Conservation (phyloP, 1,140 invertebrate genomes). For the Aphelinus certus region DNA sequence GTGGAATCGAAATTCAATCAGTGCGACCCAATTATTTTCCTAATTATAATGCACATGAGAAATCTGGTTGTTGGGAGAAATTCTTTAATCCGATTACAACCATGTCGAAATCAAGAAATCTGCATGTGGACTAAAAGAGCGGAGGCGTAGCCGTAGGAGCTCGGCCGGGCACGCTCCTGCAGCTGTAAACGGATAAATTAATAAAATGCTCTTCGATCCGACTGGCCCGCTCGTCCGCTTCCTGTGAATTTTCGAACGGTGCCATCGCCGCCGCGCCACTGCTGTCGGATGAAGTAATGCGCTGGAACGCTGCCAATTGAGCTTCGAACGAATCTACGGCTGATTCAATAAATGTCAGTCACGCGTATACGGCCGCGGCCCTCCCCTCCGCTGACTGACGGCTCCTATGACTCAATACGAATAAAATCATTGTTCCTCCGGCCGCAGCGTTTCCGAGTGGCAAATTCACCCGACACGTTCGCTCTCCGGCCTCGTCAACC, state of each 20-base stretch:
- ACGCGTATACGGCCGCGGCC: background rate
- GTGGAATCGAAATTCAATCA: too few species aligned
- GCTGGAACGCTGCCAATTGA: constrained; percentile 49
- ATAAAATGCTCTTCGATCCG: constrained; percentile 11
- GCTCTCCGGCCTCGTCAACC: too few species aligned
- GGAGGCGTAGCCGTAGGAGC: background rate
- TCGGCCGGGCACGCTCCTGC: background rate
- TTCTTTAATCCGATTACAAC: too few species aligned
- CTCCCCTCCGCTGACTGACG: constrained; percentile 39
- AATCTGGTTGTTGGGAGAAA: too few species aligned
- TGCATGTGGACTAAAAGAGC: too few species aligned
- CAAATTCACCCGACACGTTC: background rate
- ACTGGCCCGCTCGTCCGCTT: background rate
- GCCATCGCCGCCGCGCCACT: too few species aligned
- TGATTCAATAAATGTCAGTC: constrained; percentile 55
- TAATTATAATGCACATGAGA: too few species aligned
- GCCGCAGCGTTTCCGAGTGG: background rate
- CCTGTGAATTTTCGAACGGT: constrained; percentile 39
- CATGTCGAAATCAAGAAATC: too few species aligned
- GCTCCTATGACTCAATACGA: constrained; percentile 49
- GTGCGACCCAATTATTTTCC: too few species aligned
- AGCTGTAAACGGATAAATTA: constrained; percentile 12
- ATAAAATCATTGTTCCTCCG: constrained; percentile 45
- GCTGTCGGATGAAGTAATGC: constrained; percentile 46
- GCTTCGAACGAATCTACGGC: constrained; percentile 46